Evolutionary conservation across 2,797 vertebrate species (phyloP).

Genomic region (Schizopygopsis malacanthus): DNA sequence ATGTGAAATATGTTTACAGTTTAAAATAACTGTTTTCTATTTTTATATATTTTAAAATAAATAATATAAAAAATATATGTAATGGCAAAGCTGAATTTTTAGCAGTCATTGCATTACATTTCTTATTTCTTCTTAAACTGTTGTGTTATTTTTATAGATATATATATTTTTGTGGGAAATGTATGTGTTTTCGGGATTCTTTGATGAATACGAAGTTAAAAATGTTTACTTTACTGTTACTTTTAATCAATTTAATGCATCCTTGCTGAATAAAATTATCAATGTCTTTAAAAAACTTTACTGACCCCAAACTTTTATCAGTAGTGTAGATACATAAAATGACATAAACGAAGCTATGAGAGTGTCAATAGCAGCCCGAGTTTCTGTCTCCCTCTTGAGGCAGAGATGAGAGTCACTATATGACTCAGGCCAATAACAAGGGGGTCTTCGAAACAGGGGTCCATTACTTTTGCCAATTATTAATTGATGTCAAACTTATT

Average conservation of each 20-base stretch:
- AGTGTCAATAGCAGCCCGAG: not conserved
- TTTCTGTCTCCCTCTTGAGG: constrained; percentile 35
- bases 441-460: not conserved
- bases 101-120: not conserved
- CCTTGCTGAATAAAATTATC: not conserved
- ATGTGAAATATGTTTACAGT: too few species aligned
- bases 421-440: not conserved
- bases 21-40: not conserved
- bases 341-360: not conserved
- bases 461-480: too few species aligned
- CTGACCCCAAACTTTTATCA: not conserved
- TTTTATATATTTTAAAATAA: too few species aligned
- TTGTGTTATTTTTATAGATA: not conserved
- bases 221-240: not conserved
- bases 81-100: not conserved
- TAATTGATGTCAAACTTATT: not conserved
- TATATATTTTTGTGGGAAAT: not conserved
- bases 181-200: not conserved
- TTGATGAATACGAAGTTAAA: not conserved
- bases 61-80: too few species aligned
- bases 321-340: not conserved
- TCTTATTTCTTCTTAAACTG: not conserved
- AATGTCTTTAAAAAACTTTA: not conserved
- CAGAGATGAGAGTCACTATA: not conserved
- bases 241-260: not conserved